These are phyloP conservation scores for Microctonus brassicae DNA, from an alignment of 2,888 invertebrate genomes.

Conservation along the genomic window DNA sequence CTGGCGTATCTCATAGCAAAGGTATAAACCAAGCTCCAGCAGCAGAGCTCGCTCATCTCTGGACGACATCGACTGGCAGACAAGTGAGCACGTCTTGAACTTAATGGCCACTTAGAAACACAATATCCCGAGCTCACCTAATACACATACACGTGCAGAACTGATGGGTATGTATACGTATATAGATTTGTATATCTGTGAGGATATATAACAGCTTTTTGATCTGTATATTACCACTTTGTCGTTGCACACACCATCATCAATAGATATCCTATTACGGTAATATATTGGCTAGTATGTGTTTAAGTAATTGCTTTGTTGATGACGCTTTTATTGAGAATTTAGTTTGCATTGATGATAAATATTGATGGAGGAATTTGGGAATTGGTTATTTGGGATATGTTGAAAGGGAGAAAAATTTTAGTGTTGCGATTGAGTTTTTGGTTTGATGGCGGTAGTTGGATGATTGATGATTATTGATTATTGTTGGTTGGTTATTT, in stretches of 20 bases:
- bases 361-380: constrained; percentile 34
- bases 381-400: background rate
- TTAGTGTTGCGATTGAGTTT: no score
- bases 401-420: background rate
- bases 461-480: no score
- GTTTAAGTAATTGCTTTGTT: constrained; percentile 28
- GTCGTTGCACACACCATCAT: background rate
- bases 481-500: no score
- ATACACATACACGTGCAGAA: constrained; percentile 28
- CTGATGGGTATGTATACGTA: background rate
- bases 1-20: background rate
- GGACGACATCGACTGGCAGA: constrained; percentile 36
- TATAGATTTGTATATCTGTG: background rate
- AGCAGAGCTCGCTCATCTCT: constrained; percentile 16
- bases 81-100: constrained; percentile 38
- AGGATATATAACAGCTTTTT: background rate
- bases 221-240: background rate
- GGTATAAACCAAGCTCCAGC: constrained; percentile 3
- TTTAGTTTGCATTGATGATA: constrained; percentile 20
- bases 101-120: constrained; percentile 48
- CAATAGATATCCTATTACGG: constrained; percentile 26
- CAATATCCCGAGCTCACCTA: constrained; percentile 36
- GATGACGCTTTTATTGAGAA: constrained; percentile 18
- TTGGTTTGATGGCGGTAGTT: no score
- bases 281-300: constrained; percentile 31